Percentiles rank a stretch among this genome's conserved stretches.
phyloP scores from a whole-genome alignment of 1,140 invertebrate genomes.

The Phymorhynchus buccinoides region DNA sequence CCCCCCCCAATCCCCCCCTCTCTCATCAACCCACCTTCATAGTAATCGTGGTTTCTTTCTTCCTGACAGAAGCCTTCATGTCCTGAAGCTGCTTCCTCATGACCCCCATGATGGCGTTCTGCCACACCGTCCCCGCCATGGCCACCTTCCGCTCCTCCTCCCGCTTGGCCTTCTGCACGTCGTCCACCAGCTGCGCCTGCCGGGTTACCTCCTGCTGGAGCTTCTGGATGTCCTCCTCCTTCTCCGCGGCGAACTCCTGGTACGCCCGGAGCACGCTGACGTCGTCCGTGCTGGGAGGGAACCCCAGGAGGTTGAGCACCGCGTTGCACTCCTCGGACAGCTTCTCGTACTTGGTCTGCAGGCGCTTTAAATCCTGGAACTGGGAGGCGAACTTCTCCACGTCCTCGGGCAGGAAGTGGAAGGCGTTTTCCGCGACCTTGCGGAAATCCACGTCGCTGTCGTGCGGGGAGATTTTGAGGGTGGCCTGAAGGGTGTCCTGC shows the following conservation, averaged over 20 bases:
- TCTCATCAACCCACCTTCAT: constrained; percentile 29
- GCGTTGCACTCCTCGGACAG: constrained; percentile 47
- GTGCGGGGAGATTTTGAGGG: constrained; percentile 28
- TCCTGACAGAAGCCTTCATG: constrained; percentile 42
- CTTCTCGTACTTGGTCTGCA: constrained; percentile 42
- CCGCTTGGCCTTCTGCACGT: constrained; percentile 38
- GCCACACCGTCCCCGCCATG: constrained; percentile 48
- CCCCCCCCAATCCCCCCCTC: constrained; percentile 35
- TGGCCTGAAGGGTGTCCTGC: constrained; percentile 37
- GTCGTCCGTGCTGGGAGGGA: background rate
- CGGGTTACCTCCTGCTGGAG: constrained; percentile 45
- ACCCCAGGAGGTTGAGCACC: constrained; percentile 44
- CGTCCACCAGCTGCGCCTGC: constrained; percentile 41
- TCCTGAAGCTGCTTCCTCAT: constrained; percentile 57
- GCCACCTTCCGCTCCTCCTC: constrained; percentile 37
- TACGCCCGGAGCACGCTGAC: constrained; percentile 45
- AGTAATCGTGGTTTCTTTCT: constrained; percentile 47
- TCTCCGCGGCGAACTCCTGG: constrained; percentile 42
- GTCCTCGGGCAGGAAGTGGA: constrained; percentile 45
- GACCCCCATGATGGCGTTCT: constrained; percentile 56
- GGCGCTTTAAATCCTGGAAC: constrained; percentile 41
- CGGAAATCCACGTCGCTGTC: background rate
- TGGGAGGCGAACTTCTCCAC: constrained; percentile 49
- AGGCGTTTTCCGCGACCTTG: background rate
- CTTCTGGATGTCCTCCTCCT: constrained; percentile 45